A percentile compares a stretch with the other conserved stretches of the same genome.
These are phyloP conservation scores for Crotalus horridus DNA, from an alignment of 2,113 vertebrate species.

Conservation along the genomic window DNA sequence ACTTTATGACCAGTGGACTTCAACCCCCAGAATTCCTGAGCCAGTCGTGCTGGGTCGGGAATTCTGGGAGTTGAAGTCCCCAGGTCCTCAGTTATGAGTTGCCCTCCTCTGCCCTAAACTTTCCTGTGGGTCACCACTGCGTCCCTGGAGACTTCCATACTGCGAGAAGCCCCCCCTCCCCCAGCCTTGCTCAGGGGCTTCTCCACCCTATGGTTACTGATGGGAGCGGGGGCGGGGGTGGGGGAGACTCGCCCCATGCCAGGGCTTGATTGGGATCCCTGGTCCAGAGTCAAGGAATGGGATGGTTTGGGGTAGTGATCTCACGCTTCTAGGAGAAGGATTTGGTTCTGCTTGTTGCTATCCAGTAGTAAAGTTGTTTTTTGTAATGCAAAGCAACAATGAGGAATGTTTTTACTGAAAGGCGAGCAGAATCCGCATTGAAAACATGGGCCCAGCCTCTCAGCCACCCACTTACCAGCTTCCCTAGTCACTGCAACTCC, in stretches of 20 bases:
- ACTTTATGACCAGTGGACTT: too few species aligned
- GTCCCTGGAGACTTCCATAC: not conserved
- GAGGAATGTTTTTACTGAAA: not conserved
- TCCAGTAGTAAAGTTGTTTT: too few species aligned
- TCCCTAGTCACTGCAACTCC: not conserved
- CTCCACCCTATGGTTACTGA: rapidly evolving
- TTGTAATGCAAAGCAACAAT: not conserved
- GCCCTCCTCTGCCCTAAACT: too few species aligned
- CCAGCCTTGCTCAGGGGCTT: not conserved
- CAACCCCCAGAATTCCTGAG: too few species aligned
- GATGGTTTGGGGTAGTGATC: not conserved
- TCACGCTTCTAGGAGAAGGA: not conserved
- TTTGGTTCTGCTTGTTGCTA: too few species aligned
- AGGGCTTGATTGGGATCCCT: not conserved
- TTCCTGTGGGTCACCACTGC: not conserved
- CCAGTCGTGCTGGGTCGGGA: not conserved
- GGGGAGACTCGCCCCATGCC: not conserved
- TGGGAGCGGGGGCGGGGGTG: rapidly evolving
- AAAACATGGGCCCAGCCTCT: not conserved
- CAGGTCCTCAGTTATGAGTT: too few species aligned
- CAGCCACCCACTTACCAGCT: rapidly evolving
- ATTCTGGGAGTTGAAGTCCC: not conserved
- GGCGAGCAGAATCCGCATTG: too few species aligned
- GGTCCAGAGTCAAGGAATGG: too few species aligned
- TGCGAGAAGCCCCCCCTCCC: not conserved